These are phyloP conservation scores for Eupeodes corollae DNA, from an alignment of 1,140 invertebrate genomes.

Conservation along the genomic window DNA sequence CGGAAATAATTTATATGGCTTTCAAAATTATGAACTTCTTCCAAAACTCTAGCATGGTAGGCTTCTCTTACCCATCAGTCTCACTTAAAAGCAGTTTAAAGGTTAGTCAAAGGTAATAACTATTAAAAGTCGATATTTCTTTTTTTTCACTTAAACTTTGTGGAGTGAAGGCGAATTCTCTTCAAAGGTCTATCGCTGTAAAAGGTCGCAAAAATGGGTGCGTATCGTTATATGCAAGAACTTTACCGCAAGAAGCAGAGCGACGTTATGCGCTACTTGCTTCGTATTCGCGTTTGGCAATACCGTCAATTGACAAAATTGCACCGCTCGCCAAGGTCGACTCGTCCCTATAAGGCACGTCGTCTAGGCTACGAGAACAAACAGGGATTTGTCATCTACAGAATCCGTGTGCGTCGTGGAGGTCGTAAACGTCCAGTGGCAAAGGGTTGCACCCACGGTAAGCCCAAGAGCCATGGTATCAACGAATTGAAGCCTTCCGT, in stretches of 20 bases:
- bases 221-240: too few species aligned
- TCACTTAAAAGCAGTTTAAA: conserved; percentile 8
- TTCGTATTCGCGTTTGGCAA: conserved; percentile 92
- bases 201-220: too few species aligned
- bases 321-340: conserved; percentile 86
- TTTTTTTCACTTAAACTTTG: background rate
- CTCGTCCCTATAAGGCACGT: conserved; percentile 96
- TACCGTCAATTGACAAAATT: too few species aligned
- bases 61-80: conserved; percentile 1
- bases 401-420: too few species aligned
- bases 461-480: too few species aligned
- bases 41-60: too few species aligned
- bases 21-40: too few species aligned
- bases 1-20: too few species aligned
- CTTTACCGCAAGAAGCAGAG: conserved; percentile 99
- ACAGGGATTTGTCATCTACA: too few species aligned
- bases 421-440: conserved; percentile 96
- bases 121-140: conserved; percentile 30
- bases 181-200: conserved; percentile 53
- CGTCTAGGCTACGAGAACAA: conserved; percentile 91
- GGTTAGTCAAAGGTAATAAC: conserved; percentile 22
- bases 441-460: conserved; percentile 98
- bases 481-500: conserved; percentile 95
- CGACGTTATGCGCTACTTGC: conserved; percentile 87
- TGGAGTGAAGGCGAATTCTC: conserved; percentile 36